Conservation (phyloP, 2,797 vertebrate species). For the Urocyon cinereoargenteus region DNA sequence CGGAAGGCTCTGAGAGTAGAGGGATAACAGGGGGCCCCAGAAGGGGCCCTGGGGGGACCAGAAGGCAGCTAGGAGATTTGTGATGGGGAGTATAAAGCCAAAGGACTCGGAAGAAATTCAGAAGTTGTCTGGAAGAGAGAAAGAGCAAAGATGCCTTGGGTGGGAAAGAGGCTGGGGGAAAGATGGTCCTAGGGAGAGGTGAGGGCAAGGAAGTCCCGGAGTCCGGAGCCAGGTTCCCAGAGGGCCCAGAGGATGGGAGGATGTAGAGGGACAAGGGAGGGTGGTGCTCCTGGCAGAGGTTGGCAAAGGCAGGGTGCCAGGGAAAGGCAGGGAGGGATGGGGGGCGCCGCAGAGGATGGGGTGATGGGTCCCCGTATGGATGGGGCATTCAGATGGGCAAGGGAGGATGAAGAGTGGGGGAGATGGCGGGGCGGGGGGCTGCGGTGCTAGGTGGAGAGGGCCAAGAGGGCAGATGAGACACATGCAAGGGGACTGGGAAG, state of each 20-base stretch:
- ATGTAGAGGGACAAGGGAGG: neutral
- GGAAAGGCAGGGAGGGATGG: neutral
- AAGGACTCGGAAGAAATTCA: neutral
- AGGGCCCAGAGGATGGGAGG: neutral
- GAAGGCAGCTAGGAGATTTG: neutral
- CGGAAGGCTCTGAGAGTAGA: neutral
- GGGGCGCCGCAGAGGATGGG: neutral
- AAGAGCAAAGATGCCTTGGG: neutral
- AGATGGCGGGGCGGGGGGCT: too few species aligned
- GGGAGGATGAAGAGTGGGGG: neutral
- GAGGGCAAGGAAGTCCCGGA: neutral
- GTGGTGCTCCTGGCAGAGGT: neutral
- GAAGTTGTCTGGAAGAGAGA: neutral
- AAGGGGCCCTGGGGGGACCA: neutral
- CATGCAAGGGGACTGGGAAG: neutral
- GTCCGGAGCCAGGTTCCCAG: neutral
- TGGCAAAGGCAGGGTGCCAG: neutral
- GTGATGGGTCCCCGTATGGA: neutral
- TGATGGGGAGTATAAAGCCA: neutral
- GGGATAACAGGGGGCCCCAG: neutral
- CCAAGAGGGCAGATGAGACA: neutral
- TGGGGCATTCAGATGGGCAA: neutral
- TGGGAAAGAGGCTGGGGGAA: rapidly evolving
- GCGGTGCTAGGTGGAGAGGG: neutral
- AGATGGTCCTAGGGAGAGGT: neutral